A percentile compares a stretch with the other conserved stretches of the same genome.
These are phyloP conservation scores for Charadrius vociferus DNA, from an alignment of 2,113 vertebrate genomes.

Conservation along the genomic window DNA sequence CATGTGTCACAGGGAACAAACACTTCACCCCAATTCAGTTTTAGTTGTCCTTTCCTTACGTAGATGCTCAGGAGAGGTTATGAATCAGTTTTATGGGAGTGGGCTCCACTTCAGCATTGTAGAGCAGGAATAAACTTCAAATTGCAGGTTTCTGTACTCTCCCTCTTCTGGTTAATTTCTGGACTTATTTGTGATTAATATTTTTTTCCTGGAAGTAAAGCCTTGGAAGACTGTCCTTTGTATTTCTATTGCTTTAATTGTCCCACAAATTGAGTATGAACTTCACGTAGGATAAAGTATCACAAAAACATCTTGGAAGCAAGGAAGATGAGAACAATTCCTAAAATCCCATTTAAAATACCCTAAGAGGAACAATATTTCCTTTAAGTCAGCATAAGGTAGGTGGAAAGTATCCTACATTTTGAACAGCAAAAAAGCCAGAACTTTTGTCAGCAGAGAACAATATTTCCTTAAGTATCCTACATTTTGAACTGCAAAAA, in stretches of 20 bases:
- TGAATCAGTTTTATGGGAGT: background rate
- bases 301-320: background rate
- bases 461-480: background rate
- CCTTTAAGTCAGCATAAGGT: accelerated
- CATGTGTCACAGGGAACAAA: background rate
- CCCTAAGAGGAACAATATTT: background rate
- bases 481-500: background rate
- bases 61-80: background rate
- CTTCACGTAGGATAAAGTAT: background rate
- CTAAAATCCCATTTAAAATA: background rate
- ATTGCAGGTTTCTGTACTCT: background rate
- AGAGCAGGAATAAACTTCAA: background rate
- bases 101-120: background rate
- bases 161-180: background rate
- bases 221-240: background rate
- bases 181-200: background rate
- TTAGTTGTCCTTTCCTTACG: background rate
- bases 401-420: background rate
- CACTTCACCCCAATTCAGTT: background rate
- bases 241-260: background rate
- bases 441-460: background rate
- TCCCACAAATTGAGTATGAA: background rate
- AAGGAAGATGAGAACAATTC: background rate
- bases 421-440: background rate
- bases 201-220: background rate